A percentile compares a stretch with the other conserved stretches of the same genome.
These are phyloP conservation scores for Mimachlamys varia DNA, from an alignment of 2,888 invertebrate species.

Conservation along the genomic window DNA sequence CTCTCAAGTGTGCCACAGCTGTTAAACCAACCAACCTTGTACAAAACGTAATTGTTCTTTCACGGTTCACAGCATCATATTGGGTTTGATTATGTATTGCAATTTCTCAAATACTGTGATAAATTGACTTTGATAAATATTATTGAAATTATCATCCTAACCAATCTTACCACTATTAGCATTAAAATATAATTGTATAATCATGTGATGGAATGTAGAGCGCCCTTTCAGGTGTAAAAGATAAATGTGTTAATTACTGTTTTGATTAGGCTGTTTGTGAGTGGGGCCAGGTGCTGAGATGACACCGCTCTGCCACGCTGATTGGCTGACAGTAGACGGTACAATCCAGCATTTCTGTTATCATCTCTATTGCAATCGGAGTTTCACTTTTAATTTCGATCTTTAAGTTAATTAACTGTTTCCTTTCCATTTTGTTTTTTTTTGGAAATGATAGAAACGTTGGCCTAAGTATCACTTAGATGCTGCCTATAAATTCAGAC, in stretches of 20 bases:
- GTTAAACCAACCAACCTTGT: neutral
- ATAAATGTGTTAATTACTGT: neutral
- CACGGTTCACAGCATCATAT: neutral
- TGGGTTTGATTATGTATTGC: neutral
- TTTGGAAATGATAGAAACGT: no score
- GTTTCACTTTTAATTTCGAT: no score
- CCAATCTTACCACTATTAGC: neutral
- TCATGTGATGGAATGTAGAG: neutral
- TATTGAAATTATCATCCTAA: neutral
- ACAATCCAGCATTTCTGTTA: no score
- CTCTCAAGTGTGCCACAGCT: neutral
- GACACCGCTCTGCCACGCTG: neutral
- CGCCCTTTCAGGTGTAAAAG: neutral
- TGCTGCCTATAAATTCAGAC: no score
- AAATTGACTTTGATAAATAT: neutral
- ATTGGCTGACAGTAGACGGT: neutral
- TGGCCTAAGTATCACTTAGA: no score
- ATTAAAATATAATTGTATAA: neutral
- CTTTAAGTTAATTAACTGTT: no score
- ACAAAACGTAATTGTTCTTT: conserved; percentile 21
- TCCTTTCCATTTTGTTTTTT: no score
- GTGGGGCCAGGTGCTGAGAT: neutral
- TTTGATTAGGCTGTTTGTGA: neutral
- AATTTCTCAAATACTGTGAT: conserved; percentile 11
- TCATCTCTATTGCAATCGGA: no score